These are phyloP conservation scores for Lutjanus argentimaculatus DNA, from an alignment of 2,797 vertebrate genomes.

Conservation along the genomic window DNA sequence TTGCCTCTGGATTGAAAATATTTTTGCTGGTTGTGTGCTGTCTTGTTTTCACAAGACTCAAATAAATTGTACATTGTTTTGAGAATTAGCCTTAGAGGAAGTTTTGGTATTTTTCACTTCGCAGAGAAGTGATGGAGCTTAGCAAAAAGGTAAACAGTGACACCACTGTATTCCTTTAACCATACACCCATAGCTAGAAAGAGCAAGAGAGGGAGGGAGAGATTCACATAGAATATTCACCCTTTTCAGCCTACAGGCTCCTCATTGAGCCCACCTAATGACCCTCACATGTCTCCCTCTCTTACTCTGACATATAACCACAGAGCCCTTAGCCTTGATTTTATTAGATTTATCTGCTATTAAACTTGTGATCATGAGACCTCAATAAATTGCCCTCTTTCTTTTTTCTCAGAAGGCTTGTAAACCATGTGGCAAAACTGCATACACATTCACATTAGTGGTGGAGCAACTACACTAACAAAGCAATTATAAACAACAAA, in stretches of 20 bases:
- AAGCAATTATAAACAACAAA: not conserved
- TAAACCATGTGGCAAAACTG: slow-evolving; percentile 33
- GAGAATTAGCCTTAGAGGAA: slow-evolving; percentile 40
- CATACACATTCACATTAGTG: slow-evolving; percentile 31
- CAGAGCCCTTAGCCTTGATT: slow-evolving; percentile 58
- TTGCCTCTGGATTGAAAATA: slow-evolving; percentile 22
- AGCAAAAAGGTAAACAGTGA: slow-evolving; percentile 48
- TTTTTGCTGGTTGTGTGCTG: slow-evolving; percentile 1
- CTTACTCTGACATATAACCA: slow-evolving; percentile 62
- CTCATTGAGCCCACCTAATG: slow-evolving; percentile 68
- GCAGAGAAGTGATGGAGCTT: slow-evolving; percentile 22
- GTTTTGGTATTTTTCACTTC: slow-evolving; percentile 45
- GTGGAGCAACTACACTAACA: not conserved
- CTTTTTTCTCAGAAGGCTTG: slow-evolving; percentile 47
- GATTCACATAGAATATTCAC: slow-evolving; percentile 44
- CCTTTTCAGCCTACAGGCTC: slow-evolving; percentile 53
- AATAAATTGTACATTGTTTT: slow-evolving; percentile 55
- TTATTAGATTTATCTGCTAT: slow-evolving; percentile 65
- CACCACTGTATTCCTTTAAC: slow-evolving; percentile 52
- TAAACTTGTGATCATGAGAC: slow-evolving; percentile 75
- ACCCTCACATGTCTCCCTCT: slow-evolving; percentile 77
- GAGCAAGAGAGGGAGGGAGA: not conserved
- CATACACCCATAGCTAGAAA: slow-evolving; percentile 9
- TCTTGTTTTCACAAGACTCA: slow-evolving; percentile 40
- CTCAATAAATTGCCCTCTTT: slow-evolving; percentile 61